Evolutionary conservation across 2,113 vertebrate species (phyloP), one percentile per base, ranked within the genome.

Genomic region (Triplophysa tibetana): DNA sequence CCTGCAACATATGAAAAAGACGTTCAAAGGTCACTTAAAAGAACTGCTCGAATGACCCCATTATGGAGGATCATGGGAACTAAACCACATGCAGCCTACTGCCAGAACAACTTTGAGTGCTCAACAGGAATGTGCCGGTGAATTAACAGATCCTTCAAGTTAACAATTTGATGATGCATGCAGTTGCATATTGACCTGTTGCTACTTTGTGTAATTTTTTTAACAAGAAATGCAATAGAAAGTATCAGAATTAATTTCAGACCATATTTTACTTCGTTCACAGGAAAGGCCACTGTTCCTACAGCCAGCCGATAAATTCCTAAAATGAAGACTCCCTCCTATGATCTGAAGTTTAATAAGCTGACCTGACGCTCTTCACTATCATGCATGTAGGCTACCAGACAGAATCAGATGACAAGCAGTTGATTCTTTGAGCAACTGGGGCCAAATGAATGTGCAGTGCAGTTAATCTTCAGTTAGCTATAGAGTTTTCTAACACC

Each of bases 1-100:
- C 75, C 24, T 75, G 69, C 78, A 54, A 11, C 54, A 23, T 73
- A 82, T 0, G 84, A 76, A 14, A 83, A 50, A 48, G 68, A 23
- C 2, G 66, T 7, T n/a, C 33, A 75, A 81, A 54, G 8, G 76
- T 0, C 23, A 0, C 83, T 80, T 72, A 87, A 77, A 63, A 84
- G 93, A 62, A 75, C 26, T 0, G 88, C 89, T 6, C 89, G 93
- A 13, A 93, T 92, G 92, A 92, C 89, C 0, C 92, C 93, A 0
- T 88, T 94, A 82, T 94, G 93, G 93, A 89, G 93, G 79, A 89
- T 89, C 85, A 86, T 94, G 88, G 93, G 87, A 79, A 93, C 88
- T 19, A 94, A 94, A 86, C 93, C 93, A 0, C 84, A 80, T 0
- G 90, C 91, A 0, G 93, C 93, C 1, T 93, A 91, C 83, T 94